Percentiles rank a stretch among this genome's conserved stretches.
These are phyloP conservation scores for Entomobrya multifasciata DNA, from an alignment of 2,888 invertebrate genomes.

Conservation along the genomic window DNA sequence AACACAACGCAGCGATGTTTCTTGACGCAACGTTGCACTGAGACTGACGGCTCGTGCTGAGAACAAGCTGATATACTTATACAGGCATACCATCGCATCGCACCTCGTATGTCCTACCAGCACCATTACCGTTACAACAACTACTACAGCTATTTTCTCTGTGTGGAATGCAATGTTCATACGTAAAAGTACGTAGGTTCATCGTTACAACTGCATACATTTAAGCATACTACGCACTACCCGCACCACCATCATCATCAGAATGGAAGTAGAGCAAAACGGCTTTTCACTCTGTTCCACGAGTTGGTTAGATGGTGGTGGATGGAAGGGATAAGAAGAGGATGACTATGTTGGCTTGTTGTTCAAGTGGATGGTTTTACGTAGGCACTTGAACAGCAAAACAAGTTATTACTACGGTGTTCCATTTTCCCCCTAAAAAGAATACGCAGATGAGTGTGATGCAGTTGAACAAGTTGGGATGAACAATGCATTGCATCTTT, in stretches of 20 bases:
- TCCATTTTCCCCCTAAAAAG: neutral
- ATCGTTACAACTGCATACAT: neutral
- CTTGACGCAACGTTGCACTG: conserved; percentile 50
- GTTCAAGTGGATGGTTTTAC: too few relatives aligned
- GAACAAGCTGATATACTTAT: conserved; percentile 25
- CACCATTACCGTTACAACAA: too few relatives aligned
- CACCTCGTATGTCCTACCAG: neutral
- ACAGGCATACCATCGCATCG: conserved; percentile 1
- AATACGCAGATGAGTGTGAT: too few relatives aligned
- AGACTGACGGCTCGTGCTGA: conserved; percentile 45
- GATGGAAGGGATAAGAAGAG: neutral
- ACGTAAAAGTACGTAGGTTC: neutral
- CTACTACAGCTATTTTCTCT: neutral
- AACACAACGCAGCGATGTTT: conserved; percentile 18
- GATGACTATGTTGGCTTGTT: neutral
- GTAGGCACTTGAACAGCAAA: neutral
- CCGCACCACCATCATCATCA: neutral
- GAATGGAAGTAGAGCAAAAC: neutral
- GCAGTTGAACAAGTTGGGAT: neutral
- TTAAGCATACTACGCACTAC: neutral
- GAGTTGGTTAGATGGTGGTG: neutral
- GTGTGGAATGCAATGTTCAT: neutral
- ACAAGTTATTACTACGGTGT: neutral
- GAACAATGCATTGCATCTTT: neutral
- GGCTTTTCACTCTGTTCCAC: neutral